Percentiles rank a stretch among this genome's conserved stretches.
phyloP scores from a whole-genome alignment of 1,140 invertebrate genomes.

The Drosophila bocqueti region DNA sequence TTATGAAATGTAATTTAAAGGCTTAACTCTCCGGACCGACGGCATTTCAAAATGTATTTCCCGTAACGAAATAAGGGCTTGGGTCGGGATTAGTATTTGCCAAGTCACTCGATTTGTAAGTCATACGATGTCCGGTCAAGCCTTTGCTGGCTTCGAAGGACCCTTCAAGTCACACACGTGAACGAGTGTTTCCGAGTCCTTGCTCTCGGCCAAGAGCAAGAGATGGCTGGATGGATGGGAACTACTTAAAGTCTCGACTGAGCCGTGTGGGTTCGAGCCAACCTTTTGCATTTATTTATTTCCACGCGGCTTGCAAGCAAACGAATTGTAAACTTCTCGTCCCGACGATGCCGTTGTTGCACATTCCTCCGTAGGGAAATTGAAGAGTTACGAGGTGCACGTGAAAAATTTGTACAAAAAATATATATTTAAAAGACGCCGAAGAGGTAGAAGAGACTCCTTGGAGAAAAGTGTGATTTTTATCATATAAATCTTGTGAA shows the following conservation, averaged over 20 bases:
- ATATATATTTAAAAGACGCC: not conserved
- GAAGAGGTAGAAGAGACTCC: no score
- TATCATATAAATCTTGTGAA: not conserved
- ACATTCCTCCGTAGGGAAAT: conserved; percentile 37
- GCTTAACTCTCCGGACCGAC: conserved; percentile 21
- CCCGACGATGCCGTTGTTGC: conserved; percentile 27
- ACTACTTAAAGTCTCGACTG: conserved; percentile 58
- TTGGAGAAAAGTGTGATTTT: not conserved
- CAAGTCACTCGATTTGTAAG: conserved; percentile 12
- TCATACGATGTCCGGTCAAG: conserved; percentile 15
- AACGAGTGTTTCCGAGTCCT: conserved; percentile 23
- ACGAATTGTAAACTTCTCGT: conserved; percentile 56
- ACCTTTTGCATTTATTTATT: conserved; percentile 56
- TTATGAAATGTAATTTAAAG: conserved; percentile 39
- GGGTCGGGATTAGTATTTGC: conserved; percentile 30
- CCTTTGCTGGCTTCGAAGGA: conserved; percentile 9
- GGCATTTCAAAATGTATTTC: conserved; percentile 23
- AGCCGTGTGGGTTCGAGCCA: conserved; percentile 48
- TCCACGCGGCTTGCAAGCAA: conserved; percentile 37
- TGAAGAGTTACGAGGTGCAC: not conserved
- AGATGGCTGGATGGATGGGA: conserved; percentile 1
- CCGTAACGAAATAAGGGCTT: conserved; percentile 14
- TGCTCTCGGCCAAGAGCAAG: conserved; percentile 4
- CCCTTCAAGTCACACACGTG: conserved; percentile 30
- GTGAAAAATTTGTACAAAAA: not conserved